Evolutionary conservation across 2,797 vertebrate species (phyloP), one percentile per base, ranked within the genome.

Genomic region (Enteromius mattozi): DNA sequence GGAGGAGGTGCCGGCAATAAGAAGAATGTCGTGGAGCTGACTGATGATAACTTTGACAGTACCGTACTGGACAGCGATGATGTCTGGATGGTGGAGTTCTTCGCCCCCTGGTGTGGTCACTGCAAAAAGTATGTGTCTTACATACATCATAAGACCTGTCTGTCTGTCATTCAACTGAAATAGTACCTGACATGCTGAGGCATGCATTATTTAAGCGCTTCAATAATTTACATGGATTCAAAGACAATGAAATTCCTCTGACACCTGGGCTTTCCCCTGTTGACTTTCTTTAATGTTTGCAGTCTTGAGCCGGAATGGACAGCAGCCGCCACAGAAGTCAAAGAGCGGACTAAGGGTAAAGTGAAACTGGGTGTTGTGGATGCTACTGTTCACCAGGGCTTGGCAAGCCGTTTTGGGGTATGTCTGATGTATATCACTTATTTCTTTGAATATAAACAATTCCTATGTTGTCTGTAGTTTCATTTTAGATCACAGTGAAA

Each of bases 61-160:
- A 89, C 94, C 10, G 96, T 99, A 84, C 89, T 98, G 74, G 92
- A 95, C 2, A 89, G 97, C 1, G 94, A 95, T 0, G 96, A 96
- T 0, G 93, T 98, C 56, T 99, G 98, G 98, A n/a, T 99, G 95
- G 98, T 99, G 87, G 98, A 99, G 90, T 99, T 99, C 81, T 99
- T 97, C 33, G 98, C 98, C 63, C 98, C 98, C 0, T 99, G 98
- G 98, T 99, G 98, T 94, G 98, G 98, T 90, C 98, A 99, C 92
- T 99, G 98, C 94, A 99, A 99, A 92, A 99, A 95, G 98, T 99
- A 93, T 95, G 96, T 94, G 12, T 72, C 19, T 30, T 2, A 0
- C 6, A 7, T 14, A 24, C 45, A 37, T 80, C 78, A 80, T 66
- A 16, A 68, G 63, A 68, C 13, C 30, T 49, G 42, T 61, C 19